These are phyloP conservation scores for Andrena bucephala DNA, from an alignment of 2,888 invertebrate genomes.

Conservation along the genomic window DNA sequence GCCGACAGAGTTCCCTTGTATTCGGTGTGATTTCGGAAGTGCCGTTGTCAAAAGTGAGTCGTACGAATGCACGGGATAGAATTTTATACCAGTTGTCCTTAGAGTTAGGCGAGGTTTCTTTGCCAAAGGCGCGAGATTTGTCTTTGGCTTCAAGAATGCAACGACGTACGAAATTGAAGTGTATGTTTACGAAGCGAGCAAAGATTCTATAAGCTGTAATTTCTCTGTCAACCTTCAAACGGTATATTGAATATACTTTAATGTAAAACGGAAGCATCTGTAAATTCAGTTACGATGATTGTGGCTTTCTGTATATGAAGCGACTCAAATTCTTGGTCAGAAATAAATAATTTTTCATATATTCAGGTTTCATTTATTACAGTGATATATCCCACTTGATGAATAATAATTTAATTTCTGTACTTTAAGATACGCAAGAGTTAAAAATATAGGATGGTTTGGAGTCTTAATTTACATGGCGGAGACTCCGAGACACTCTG, in stretches of 20 bases:
- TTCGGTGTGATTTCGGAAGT: conserved; percentile 64
- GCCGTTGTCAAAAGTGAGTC: conserved; percentile 56
- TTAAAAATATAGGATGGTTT: too few species aligned
- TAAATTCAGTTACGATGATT: conserved; percentile 62
- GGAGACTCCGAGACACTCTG: too few species aligned
- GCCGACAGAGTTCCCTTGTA: conserved; percentile 25
- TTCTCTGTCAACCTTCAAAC: conserved; percentile 43
- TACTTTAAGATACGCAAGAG: too few species aligned
- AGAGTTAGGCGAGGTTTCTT: conserved; percentile 65
- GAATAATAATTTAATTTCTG: too few species aligned
- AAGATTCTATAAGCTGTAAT: conserved; percentile 21
- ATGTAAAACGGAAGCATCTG: conserved; percentile 42
- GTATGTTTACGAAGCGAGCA: conserved; percentile 26
- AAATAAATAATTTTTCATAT: conserved; percentile 79
- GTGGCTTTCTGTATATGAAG: conserved; percentile 62
- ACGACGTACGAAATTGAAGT: conserved; percentile 27
- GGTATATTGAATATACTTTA: background rate
- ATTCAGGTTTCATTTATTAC: conserved; percentile 11
- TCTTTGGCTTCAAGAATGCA: conserved; percentile 42
- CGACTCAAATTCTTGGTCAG: conserved; percentile 60
- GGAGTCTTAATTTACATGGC: too few species aligned
- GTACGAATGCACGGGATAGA: conserved; percentile 69
- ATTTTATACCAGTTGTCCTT: conserved; percentile 74
- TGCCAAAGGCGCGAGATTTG: conserved; percentile 32
- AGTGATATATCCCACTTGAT: conserved; percentile 6